These are phyloP conservation scores for Diuraphis noxia DNA, from an alignment of 1,140 invertebrate genomes.

Conservation along the genomic window DNA sequence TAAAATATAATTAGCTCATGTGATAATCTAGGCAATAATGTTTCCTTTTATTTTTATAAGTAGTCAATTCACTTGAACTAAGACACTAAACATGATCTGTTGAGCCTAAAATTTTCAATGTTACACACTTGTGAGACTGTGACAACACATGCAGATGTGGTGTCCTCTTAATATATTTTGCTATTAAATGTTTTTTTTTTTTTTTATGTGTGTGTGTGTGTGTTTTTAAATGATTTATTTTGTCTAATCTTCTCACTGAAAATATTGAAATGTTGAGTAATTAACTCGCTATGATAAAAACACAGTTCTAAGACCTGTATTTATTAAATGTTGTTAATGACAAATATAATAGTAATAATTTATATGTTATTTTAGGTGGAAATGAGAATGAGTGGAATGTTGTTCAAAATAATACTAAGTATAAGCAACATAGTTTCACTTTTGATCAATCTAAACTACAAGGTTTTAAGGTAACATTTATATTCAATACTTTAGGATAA, in stretches of 20 bases:
- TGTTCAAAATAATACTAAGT: constrained; percentile 37
- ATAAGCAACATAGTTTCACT: constrained; percentile 29
- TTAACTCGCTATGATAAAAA: constrained; percentile 20
- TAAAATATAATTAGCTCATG: too few species aligned
- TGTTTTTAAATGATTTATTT: constrained; percentile 52
- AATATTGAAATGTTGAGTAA: constrained; percentile 13
- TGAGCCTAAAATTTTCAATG: too few species aligned
- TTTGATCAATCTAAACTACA: constrained; percentile 36
- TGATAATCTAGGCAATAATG: too few species aligned
- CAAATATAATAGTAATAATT: too few species aligned
- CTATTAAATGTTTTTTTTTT: too few species aligned
- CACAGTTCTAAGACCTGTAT: not conserved
- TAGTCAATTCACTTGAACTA: too few species aligned
- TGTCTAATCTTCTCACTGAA: constrained; percentile 49
- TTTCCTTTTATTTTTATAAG: too few species aligned
- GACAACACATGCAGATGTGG: too few species aligned
- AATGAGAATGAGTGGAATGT: constrained; percentile 46
- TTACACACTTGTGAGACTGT: too few species aligned
- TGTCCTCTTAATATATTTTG: too few species aligned
- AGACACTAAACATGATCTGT: too few species aligned
- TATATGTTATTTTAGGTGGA: constrained; percentile 9
- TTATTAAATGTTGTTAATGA: too few species aligned
- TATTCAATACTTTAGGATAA: not conserved
- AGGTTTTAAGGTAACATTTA: constrained; percentile 29
- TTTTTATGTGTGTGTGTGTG: not conserved